Evolutionary conservation across 1,140 invertebrate genomes (phyloP), one percentile per base, ranked within the genome.

Genomic region (Batillaria attramentaria): DNA sequence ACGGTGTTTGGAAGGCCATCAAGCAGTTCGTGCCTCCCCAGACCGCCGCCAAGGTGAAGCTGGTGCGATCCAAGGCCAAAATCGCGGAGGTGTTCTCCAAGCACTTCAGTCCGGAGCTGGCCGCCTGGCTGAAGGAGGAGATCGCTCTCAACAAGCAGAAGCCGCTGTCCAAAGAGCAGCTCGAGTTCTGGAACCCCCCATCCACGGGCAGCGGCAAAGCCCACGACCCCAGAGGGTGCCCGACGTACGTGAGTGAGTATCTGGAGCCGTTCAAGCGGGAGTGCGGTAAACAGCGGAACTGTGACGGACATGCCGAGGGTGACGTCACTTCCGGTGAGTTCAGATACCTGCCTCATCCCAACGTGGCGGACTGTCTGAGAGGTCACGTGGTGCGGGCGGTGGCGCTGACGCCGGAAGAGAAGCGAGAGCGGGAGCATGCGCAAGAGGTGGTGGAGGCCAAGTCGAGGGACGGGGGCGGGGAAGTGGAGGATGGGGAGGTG

Each of bases 1-100:
- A 90, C 20, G 87, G 85, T 2, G 85, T 91, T 18, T 91, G 88
- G 88, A 86, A 86, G 73, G 89, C 89, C 8, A 85, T 90, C 20
- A 90, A 89, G 82, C 80, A 85, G 20, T 87, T 90, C 43, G 74
- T 91, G 18, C 84, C 87, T 13, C 82, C 84, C 28, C 84, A 86
- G 62, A 90, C 89, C 0, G 82, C 84, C 0, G 75, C 83, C 37
- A 90, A 89, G 85, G 83, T 88, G 43, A 85, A 86, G 37, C 62
- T 90, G 13, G 76, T 87, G 5, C 79, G 86, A 33, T 82, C 84
- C 35, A 86, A 87, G 33, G 68, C 83, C 54, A 90, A 90, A 78
- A 77, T 89, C 0, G 66, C 72, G 31, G 80, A 87, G 43, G 46
- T 82, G 10, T 90, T 91, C 69, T 65, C 78, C 2, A 81, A 83